These are phyloP conservation scores for Drosophila subpulchrella DNA, from an alignment of 1,140 invertebrate species.

Conservation along the genomic window DNA sequence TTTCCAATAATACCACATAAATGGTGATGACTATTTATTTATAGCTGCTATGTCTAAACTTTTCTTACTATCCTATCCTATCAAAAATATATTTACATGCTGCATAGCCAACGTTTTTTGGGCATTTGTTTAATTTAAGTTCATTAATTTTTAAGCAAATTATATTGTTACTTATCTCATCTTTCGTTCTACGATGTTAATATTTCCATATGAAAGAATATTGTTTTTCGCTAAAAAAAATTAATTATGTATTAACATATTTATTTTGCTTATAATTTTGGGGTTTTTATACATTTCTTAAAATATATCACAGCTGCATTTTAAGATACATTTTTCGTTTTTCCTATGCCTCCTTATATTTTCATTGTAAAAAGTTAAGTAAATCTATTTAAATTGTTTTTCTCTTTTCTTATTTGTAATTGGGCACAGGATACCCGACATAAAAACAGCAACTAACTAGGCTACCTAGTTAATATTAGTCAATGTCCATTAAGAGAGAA, in stretches of 20 bases:
- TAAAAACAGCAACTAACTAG: slow-evolving; percentile 76
- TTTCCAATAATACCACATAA: too few relatives aligned
- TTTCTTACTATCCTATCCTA: too few relatives aligned
- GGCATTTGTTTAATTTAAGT: not conserved
- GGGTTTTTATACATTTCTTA: slow-evolving; percentile 67
- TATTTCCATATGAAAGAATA: slow-evolving; percentile 46
- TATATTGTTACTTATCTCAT: slow-evolving; percentile 3
- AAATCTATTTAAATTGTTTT: slow-evolving; percentile 62
- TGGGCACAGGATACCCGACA: slow-evolving; percentile 47
- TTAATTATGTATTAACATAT: slow-evolving; percentile 48
- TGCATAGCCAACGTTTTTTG: not conserved
- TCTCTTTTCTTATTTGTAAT: slow-evolving; percentile 25
- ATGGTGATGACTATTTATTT: too few relatives aligned
- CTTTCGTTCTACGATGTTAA: slow-evolving; percentile 14
- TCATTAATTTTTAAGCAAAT: slow-evolving; percentile 2
- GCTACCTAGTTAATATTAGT: slow-evolving; percentile 78
- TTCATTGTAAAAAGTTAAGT: slow-evolving; percentile 72
- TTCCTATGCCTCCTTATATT: slow-evolving; percentile 23
- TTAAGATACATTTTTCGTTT: slow-evolving; percentile 63
- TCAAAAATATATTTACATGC: too few relatives aligned
- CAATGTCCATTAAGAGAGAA: slow-evolving; percentile 72
- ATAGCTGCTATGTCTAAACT: too few relatives aligned
- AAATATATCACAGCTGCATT: slow-evolving; percentile 82
- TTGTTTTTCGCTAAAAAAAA: slow-evolving; percentile 53
- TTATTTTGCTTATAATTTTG: slow-evolving; percentile 43